Evolutionary conservation across 1,140 invertebrate genomes (phyloP).

Genomic region (Leptinotarsa lineolata): DNA sequence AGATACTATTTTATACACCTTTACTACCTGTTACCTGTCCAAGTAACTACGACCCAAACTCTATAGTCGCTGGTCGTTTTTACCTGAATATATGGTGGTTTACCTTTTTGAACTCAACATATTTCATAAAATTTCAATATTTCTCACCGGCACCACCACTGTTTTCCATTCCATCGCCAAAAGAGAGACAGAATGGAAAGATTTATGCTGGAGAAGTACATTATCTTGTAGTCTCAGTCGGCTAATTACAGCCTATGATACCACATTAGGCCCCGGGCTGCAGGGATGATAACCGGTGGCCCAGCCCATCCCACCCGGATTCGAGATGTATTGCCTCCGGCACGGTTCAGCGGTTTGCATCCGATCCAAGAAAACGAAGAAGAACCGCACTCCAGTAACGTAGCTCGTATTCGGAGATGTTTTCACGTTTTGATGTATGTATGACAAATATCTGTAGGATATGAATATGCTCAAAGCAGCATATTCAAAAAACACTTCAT

Average conservation of each 20-base stretch:
- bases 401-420: background rate
- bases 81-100: no score
- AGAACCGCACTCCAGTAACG: conserved; percentile 7
- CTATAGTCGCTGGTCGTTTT: no score
- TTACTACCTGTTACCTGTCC: no score
- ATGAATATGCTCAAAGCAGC: no score
- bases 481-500: no score
- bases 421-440: background rate
- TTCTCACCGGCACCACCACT: conserved; percentile 26
- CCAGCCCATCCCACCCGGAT: conserved; percentile 34
- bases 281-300: conserved; percentile 51
- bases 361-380: conserved; percentile 31
- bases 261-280: conserved; percentile 57
- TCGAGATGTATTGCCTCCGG: conserved; percentile 49
- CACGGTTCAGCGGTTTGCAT: conserved; percentile 46
- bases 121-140: background rate
- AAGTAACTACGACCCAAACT: no score
- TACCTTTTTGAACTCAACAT: no score
- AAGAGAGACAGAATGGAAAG: conserved; percentile 54
- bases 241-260: conserved; percentile 61
- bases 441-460: no score
- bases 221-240: conserved; percentile 62
- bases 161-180: conserved; percentile 31
- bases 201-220: conserved; percentile 61
- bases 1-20: no score